Conservation (phyloP, 2,888 invertebrate species). For the Andrena haemorrhoa region DNA sequence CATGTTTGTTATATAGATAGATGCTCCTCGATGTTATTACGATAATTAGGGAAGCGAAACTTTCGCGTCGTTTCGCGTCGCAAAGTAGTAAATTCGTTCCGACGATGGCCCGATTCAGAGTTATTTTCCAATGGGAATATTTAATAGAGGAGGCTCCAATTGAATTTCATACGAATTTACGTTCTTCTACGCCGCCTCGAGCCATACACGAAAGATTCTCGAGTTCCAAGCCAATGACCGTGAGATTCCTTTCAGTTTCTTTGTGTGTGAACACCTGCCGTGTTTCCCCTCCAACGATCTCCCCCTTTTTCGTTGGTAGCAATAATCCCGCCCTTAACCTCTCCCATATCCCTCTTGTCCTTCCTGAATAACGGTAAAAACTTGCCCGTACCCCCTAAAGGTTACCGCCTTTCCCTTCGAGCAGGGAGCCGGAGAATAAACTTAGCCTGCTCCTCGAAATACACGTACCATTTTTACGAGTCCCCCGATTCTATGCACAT, state of each 20-base stretch:
- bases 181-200: not conserved
- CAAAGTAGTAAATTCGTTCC: not conserved
- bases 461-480: not conserved
- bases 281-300: slow-evolving; percentile 75
- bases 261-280: slow-evolving; percentile 81
- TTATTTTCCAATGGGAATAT: too few relatives aligned
- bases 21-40: not conserved
- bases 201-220: slow-evolving; percentile 40
- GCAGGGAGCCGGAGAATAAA: slow-evolving; percentile 25
- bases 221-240: slow-evolving; percentile 69
- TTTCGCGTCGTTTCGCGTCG: not conserved
- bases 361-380: slow-evolving; percentile 77
- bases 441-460: not conserved
- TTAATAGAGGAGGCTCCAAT: not conserved
- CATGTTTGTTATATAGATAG: not conserved
- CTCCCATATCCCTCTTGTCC: slow-evolving; percentile 61
- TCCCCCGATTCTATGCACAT: not conserved
- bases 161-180: not conserved
- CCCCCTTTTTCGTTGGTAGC: slow-evolving; percentile 59
- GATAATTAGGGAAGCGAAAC: not conserved
- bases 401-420: slow-evolving; percentile 34
- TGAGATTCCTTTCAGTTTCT: slow-evolving; percentile 80
- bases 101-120: not conserved
- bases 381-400: slow-evolving; percentile 62
- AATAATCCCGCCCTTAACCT: slow-evolving; percentile 68